A percentile compares a stretch with the other conserved stretches of the same genome.
Evolutionary conservation across 2,797 vertebrate genomes (phyloP).

Genomic region (Amniataba percoides): DNA sequence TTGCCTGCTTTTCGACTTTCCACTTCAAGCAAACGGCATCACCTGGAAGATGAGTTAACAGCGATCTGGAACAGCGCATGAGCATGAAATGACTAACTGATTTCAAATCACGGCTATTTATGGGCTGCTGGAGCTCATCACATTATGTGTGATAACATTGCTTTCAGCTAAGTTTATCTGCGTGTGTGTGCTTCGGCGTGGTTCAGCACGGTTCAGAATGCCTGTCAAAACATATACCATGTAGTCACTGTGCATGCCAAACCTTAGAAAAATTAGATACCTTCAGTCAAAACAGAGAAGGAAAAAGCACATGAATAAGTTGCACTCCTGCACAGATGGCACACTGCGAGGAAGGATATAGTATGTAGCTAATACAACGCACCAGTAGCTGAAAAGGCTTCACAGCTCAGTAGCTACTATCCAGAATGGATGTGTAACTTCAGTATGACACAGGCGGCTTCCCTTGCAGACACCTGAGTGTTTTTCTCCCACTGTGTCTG

Average conservation of each 20-base stretch:
- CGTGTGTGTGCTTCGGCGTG: slow-evolving; percentile 12
- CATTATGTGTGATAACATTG: slow-evolving; percentile 38
- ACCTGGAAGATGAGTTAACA: slow-evolving; percentile 30
- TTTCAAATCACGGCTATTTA: slow-evolving; percentile 44
- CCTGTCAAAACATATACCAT: slow-evolving; percentile 6
- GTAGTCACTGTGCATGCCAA: slow-evolving; percentile 15
- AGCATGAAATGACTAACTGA: slow-evolving; percentile 44
- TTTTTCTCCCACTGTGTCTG: slow-evolving; percentile 55
- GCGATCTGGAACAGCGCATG: slow-evolving; percentile 38
- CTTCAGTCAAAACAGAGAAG: slow-evolving; percentile 12
- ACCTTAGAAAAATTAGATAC: slow-evolving; percentile 16
- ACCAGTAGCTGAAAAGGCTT: slow-evolving; percentile 53
- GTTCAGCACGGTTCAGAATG: slow-evolving; percentile 5
- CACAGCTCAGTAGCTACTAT: slow-evolving; percentile 39
- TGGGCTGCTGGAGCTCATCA: slow-evolving; percentile 25
- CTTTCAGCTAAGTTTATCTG: slow-evolving; percentile 28
- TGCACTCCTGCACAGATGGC: slow-evolving; percentile 37
- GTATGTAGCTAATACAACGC: slow-evolving; percentile 42
- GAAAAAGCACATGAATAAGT: slow-evolving; percentile 15
- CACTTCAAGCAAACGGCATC: slow-evolving; percentile 36
- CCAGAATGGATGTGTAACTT: slow-evolving; percentile 47
- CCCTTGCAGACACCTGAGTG: slow-evolving; percentile 65
- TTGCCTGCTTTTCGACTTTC: slow-evolving; percentile 33
- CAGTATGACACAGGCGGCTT: slow-evolving; percentile 49
- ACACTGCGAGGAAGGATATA: slow-evolving; percentile 47